Evolutionary conservation across 1,140 invertebrate genomes (phyloP).

Genomic region (Orchesella cincta): DNA sequence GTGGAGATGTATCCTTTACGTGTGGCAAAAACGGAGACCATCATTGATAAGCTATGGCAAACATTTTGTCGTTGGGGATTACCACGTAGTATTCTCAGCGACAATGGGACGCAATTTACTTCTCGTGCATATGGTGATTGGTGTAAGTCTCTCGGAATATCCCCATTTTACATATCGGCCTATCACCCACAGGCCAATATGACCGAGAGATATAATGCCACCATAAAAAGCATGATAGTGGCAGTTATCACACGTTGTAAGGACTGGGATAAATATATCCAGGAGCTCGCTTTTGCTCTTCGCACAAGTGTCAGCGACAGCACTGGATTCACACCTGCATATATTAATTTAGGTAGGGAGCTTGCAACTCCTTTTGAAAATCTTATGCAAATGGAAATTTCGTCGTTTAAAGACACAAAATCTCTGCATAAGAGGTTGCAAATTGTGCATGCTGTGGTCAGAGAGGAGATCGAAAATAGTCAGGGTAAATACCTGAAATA

Average conservation of each 20-base stretch:
- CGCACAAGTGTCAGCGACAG: constrained; percentile 54
- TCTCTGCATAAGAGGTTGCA: neutral
- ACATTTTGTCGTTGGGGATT: neutral
- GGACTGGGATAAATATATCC: constrained; percentile 54
- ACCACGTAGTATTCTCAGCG: neutral
- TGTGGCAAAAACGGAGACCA: neutral
- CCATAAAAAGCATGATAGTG: constrained; percentile 56
- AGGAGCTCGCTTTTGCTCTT: constrained; percentile 56
- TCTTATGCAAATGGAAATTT: neutral
- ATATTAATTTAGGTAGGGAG: constrained; percentile 55
- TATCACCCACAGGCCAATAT: constrained; percentile 57
- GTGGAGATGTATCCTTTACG: constrained; percentile 56
- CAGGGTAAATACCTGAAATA: neutral
- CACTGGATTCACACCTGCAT: constrained; percentile 55
- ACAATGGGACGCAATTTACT: constrained; percentile 49
- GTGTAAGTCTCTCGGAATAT: constrained; percentile 24
- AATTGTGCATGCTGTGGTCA: neutral
- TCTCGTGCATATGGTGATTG: constrained; percentile 21
- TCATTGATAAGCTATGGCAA: constrained; percentile 35
- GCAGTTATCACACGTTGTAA: constrained; percentile 42
- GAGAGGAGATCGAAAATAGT: neutral
- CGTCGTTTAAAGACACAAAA: neutral
- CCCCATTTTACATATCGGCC: neutral
- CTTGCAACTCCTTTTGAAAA: constrained; percentile 45
- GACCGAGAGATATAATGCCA: constrained; percentile 56